Evolutionary conservation across 2,888 invertebrate species (phyloP).

Genomic region (Drosophila gaucha): DNA sequence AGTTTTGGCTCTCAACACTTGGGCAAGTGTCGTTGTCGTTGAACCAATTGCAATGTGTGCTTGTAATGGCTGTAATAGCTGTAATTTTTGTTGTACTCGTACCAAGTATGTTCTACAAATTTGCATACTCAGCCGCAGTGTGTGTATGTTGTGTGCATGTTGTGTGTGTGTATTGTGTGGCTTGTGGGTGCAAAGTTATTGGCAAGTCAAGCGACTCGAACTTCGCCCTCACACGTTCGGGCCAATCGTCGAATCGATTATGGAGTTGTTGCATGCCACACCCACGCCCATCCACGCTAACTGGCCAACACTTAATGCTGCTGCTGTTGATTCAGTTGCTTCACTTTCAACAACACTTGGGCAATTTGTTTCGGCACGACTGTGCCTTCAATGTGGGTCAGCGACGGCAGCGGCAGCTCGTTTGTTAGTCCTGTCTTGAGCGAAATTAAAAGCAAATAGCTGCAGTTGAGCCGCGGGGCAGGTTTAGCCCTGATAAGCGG

Average conservation of each 20-base stretch:
- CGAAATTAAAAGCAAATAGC: conserved; percentile 78
- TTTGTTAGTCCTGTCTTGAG: conserved; percentile 68
- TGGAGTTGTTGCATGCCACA: conserved; percentile 56
- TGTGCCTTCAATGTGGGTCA: conserved; percentile 61
- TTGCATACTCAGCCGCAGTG: conserved; percentile 48
- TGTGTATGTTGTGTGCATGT: conserved; percentile 4
- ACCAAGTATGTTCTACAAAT: conserved; percentile 34
- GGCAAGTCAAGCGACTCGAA: conserved; percentile 48
- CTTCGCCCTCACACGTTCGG: conserved; percentile 15
- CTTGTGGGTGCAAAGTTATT: conserved; percentile 58
- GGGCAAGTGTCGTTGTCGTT: conserved; percentile 55
- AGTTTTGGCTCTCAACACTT: conserved; percentile 49
- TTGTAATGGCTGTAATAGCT: conserved; percentile 43
- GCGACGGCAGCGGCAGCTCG: conserved; percentile 39
- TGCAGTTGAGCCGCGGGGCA: conserved; percentile 40
- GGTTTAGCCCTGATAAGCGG: conserved; percentile 71
- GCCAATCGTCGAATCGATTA: conserved; percentile 65
- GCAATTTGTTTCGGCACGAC: conserved; percentile 66
- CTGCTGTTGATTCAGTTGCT: conserved; percentile 63
- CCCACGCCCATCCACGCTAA: conserved; percentile 54
- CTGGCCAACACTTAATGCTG: conserved; percentile 59
- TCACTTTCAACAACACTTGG: conserved; percentile 67
- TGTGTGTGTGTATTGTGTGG: conserved; percentile 34
- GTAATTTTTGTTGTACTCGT: conserved; percentile 45
- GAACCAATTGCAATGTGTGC: conserved; percentile 37